phyloP scores from a whole-genome alignment of 2,888 invertebrate genomes.

The Diarsia mendica region DNA sequence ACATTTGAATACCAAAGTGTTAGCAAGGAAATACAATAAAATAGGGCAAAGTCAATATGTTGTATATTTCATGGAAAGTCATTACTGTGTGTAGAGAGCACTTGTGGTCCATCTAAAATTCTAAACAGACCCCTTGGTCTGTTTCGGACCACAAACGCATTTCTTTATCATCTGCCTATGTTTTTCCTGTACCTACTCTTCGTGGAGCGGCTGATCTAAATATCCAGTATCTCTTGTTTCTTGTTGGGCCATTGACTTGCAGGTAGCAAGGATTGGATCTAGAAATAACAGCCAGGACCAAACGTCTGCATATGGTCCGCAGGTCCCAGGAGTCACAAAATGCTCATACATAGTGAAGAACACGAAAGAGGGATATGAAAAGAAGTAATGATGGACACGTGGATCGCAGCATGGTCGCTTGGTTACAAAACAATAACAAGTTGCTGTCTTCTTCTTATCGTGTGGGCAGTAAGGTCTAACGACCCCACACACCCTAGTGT shows the following conservation, averaged over 20 bases:
- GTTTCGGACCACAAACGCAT: no score
- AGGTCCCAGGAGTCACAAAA: background rate
- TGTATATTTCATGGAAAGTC: constrained; percentile 14
- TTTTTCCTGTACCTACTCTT: no score
- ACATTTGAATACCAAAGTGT: constrained; percentile 40
- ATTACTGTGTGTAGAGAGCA: background rate
- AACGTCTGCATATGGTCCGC: background rate
- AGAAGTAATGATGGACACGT: background rate
- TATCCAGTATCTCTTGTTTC: no score
- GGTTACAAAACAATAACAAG: background rate
- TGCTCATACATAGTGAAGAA: no score
- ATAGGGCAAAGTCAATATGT: constrained; percentile 28
- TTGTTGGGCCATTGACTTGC: background rate
- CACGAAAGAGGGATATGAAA: background rate
- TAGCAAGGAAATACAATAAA: constrained; percentile 32
- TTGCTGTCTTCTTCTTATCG: no score
- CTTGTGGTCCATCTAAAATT: no score
- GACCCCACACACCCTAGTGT: no score
- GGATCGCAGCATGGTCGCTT: background rate
- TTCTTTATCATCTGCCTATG: no score
- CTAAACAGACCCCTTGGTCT: no score
- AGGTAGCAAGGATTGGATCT: background rate
- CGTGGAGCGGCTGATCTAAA: no score
- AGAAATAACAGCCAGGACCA: background rate
- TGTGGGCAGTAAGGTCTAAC: no score